Conservation (phyloP, 2,113 vertebrate species). For the Tichodroma muraria region DNA sequence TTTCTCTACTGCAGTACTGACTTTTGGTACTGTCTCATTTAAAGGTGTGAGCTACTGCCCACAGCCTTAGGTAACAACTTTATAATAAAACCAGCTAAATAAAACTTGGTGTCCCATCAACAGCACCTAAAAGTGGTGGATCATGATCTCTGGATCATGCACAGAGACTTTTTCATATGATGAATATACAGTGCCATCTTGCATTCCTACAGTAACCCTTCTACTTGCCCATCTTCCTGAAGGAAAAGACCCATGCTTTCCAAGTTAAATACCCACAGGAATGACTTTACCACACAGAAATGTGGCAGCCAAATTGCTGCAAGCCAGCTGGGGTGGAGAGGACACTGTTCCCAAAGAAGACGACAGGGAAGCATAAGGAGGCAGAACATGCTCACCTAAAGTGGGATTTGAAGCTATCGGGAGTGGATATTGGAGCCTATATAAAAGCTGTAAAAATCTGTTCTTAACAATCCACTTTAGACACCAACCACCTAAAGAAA, state of each 20-base stretch:
- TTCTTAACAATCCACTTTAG: background rate
- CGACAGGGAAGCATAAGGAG: background rate
- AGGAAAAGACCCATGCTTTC: background rate
- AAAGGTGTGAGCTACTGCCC: background rate
- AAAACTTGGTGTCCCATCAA: background rate
- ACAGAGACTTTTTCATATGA: background rate
- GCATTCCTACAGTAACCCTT: background rate
- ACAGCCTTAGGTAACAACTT: background rate
- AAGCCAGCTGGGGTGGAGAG: background rate
- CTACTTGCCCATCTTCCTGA: background rate
- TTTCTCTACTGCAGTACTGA: background rate
- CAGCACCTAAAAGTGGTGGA: background rate
- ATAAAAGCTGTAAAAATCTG: background rate
- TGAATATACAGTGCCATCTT: background rate
- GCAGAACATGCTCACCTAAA: background rate
- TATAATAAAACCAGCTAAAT: background rate
- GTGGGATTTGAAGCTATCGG: background rate
- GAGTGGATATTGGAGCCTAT: background rate
- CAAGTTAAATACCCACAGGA: background rate
- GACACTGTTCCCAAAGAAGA: background rate
- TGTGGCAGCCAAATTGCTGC: background rate
- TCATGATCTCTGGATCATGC: background rate
- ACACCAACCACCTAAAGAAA: background rate
- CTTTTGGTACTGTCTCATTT: background rate
- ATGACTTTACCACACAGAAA: background rate